Conservation (phyloP, 2,888 invertebrate species). For the Leucophenga maculata region DNA sequence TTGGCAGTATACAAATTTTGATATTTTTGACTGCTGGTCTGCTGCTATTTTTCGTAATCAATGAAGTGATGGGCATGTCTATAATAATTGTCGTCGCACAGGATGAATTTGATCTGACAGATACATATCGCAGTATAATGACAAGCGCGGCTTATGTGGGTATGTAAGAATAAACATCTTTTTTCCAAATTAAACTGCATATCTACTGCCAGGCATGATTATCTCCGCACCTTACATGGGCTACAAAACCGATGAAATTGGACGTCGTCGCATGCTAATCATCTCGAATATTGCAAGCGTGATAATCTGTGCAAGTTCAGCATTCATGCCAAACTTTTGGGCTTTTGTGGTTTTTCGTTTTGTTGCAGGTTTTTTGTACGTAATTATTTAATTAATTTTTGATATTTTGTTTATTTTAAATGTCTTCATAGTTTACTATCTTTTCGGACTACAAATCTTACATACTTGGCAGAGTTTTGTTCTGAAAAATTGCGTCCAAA, state of each 20-base stretch:
- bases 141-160: background rate
- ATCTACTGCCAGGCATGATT: constrained; percentile 36
- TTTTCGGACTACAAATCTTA: constrained; percentile 20
- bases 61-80: constrained; percentile 1
- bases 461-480: constrained; percentile 41
- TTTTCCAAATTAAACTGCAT: background rate
- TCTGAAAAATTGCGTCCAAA: constrained; percentile 23
- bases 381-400: background rate
- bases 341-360: background rate
- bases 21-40: background rate
- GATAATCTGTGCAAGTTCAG: too few relatives aligned
- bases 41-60: background rate
- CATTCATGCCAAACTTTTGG: constrained; percentile 3
- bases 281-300: background rate
- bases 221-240: background rate
- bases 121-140: background rate
- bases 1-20: background rate
- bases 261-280: background rate
- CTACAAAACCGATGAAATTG: background rate
- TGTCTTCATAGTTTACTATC: constrained; percentile 34
- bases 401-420: background rate
- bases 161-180: background rate
- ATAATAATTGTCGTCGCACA: background rate
- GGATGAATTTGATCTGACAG: background rate
- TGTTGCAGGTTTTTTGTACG: background rate